Base-by-base conservation (phyloP, 2,113 vertebrate species). In the Oncorhynchus kisutch region DNA sequence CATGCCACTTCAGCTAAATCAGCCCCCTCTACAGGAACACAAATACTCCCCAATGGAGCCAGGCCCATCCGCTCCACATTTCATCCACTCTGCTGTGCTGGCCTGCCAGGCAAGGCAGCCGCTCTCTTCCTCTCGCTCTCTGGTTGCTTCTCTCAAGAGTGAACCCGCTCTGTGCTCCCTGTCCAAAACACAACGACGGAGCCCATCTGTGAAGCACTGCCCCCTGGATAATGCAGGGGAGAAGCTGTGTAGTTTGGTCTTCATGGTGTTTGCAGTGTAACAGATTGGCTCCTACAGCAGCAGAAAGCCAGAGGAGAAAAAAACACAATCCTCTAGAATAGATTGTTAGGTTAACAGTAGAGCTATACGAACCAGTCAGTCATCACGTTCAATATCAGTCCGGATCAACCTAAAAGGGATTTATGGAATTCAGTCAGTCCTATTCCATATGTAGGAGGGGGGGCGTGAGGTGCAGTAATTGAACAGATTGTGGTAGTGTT, bases 1-100 rank as follows among this genome's bases (percentile, higher is more conserved):
- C 31, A 31, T 62, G 68, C 80, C 80, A 80, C 70, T 80, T 72
- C 60, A 68, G 72, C 60, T 74, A 79, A 76, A 83, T 77, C 76
- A 76, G 49, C 31, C 74, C 34, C 48, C 51, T 72, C 16, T 54
- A 48, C 75, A 71, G 73, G 67, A 76, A 25, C 75, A 73, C 73
- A 22, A 49, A 72, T 59, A 67, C 77, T 76, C 25, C 70, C 73
- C 70, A 12, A 51, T 48, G 4, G 27, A 34, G 67, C 70, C 60
- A 2, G 18, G 3, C 51, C 49, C 49, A 54, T 54, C 49, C 49
- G 14, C 49, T 75, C 72, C 75, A 78, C 75, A 81, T 67, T 78
- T 76, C 71, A 75, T 65, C 78, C 51, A 72, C 51, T 54, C 16
- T 18, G 51, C 51, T 54, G 51, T 54, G 51, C 51, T 54, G 51